Conservation (phyloP, 2,113 vertebrate genomes). For the Hippocampus barbouri region DNA sequence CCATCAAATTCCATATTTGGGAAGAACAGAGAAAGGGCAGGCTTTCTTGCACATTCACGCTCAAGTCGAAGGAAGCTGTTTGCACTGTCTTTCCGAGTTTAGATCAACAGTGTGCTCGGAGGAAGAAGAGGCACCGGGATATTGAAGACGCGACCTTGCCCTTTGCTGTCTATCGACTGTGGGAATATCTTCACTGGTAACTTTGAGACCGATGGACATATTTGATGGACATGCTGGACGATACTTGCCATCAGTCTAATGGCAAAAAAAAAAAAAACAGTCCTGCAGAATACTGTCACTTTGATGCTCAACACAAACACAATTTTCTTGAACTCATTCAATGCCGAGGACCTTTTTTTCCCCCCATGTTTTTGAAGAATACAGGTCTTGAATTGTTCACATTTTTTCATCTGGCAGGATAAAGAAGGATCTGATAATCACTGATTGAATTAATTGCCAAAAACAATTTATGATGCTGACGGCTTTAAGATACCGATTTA, state of each 20-base stretch:
- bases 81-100: conserved; percentile 56
- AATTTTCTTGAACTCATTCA: not conserved
- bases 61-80: conserved; percentile 50
- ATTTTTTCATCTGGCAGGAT: too few species aligned
- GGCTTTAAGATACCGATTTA: too few species aligned
- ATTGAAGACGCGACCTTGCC: conserved; percentile 55
- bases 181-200: conserved; percentile 48
- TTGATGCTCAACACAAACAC: conserved; percentile 24
- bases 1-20: conserved; percentile 17
- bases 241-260: conserved; percentile 29
- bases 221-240: conserved; percentile 41
- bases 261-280: conserved; percentile 10
- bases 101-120: conserved; percentile 57
- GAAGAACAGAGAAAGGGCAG: conserved; percentile 27
- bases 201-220: conserved; percentile 22
- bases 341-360: too few species aligned
- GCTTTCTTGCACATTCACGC: conserved; percentile 39
- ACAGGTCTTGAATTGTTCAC: too few species aligned
- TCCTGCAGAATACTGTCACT: conserved; percentile 21
- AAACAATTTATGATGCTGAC: too few species aligned
- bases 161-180: conserved; percentile 64
- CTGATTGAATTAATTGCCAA: too few species aligned
- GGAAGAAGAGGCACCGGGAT: conserved; percentile 51
- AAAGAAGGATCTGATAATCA: too few species aligned
- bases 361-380: too few species aligned